Conservation (phyloP, 2,113 vertebrate species). For the Apaloderma vittatum region DNA sequence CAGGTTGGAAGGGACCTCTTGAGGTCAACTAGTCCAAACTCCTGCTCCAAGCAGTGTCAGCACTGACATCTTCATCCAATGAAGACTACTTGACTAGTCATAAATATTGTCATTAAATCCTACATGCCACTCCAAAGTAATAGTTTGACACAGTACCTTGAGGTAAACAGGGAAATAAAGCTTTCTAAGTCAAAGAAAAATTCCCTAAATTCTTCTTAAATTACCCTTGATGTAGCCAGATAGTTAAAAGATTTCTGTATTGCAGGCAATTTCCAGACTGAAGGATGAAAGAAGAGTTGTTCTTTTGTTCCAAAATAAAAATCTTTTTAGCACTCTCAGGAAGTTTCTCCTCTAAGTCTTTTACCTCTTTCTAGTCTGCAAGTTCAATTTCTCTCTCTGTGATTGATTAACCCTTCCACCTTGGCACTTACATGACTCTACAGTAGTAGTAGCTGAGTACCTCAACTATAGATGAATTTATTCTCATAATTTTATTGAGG, state of each 20-base stretch:
- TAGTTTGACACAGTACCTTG: neutral
- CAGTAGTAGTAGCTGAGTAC: neutral
- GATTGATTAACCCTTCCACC: neutral
- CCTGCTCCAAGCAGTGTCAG: neutral
- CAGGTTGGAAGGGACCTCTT: neutral
- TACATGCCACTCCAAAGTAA: neutral
- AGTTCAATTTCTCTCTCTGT: conserved; percentile 13
- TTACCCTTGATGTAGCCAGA: neutral
- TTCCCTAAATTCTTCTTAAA: neutral
- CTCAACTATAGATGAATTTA: neutral
- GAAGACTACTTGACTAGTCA: neutral
- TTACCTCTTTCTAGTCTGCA: neutral
- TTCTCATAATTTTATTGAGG: conserved; percentile 11
- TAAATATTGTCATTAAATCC: neutral
- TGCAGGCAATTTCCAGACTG: neutral
- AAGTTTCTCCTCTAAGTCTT: neutral
- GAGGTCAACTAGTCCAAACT: neutral
- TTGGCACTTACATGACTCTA: neutral
- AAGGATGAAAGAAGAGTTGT: neutral
- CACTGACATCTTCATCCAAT: neutral
- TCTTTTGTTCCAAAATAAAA: neutral
- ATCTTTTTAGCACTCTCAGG: neutral
- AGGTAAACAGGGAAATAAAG: conserved; percentile 21
- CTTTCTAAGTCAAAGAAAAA: neutral
- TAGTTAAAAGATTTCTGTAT: neutral